A percentile compares a stretch with the other conserved stretches of the same genome.
Evolutionary conservation across 2,113 vertebrate species (phyloP).

Genomic region (Chaetorhynchus papuensis): DNA sequence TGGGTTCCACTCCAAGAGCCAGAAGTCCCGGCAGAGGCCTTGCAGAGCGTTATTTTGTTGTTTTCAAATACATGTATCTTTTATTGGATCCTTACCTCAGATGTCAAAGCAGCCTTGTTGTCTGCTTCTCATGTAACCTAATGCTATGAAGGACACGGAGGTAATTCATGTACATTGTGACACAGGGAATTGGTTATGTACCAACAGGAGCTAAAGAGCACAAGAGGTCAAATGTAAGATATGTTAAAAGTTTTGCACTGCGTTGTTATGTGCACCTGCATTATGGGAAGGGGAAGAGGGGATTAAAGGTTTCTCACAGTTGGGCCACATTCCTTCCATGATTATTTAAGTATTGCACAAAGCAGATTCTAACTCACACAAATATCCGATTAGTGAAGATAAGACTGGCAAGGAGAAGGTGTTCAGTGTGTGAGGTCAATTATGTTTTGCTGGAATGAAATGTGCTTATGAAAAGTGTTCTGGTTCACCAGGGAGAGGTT

Average conservation of each 20-base stretch:
- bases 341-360: slow-evolving; percentile 23
- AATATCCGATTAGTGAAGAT: slow-evolving; percentile 30
- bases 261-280: neutral
- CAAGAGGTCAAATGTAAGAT: neutral
- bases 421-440: neutral
- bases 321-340: slow-evolving; percentile 46
- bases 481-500: neutral
- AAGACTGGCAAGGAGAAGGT: neutral
- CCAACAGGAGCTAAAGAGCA: neutral
- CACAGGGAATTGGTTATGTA: neutral
- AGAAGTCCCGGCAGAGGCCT: neutral
- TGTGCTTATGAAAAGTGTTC: neutral
- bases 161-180: neutral
- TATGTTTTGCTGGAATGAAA: neutral
- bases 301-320: slow-evolving; percentile 51
- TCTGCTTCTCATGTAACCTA: neutral
- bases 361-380: slow-evolving; percentile 3
- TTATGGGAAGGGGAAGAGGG: neutral
- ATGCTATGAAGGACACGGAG: neutral
- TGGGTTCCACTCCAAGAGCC: neutral
- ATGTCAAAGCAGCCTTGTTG: neutral
- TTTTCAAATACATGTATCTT: neutral
- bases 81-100: neutral
- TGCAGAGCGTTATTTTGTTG: neutral
- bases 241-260: neutral